Evolutionary conservation across 1,140 invertebrate genomes (phyloP).

Genomic region (Drosophila fuyamai): DNA sequence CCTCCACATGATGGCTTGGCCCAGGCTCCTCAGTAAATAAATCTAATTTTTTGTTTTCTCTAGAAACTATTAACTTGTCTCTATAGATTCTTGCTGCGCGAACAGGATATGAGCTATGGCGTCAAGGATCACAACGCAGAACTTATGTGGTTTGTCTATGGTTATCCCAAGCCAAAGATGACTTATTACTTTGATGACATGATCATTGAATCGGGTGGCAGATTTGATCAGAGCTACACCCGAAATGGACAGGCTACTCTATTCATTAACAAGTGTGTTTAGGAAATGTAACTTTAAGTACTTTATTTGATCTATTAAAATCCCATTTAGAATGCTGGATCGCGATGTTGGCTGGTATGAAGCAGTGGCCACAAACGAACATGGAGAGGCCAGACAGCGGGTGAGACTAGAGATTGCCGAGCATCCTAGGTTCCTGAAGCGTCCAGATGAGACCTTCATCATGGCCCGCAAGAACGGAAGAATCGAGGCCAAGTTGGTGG

Average conservation of each 20-base stretch:
- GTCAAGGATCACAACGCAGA: constrained; percentile 94
- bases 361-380: constrained; percentile 96
- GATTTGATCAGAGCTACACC: constrained; percentile 94
- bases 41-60: accelerated
- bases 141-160: constrained; percentile 96
- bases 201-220: constrained; percentile 91
- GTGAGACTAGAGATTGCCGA: constrained; percentile 95
- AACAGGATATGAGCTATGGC: constrained; percentile 94
- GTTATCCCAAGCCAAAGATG: constrained; percentile 96
- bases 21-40: constrained; percentile 88
- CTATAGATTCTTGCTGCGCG: constrained; percentile 91
- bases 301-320: neutral
- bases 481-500: constrained; percentile 94
- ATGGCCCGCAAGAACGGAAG: constrained; percentile 90
- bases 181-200: constrained; percentile 94
- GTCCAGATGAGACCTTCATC: constrained; percentile 93
- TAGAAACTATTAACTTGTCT: neutral
- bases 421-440: constrained; percentile 94
- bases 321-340: constrained; percentile 90
- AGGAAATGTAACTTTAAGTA: neutral
- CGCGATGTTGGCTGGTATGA: constrained; percentile 97
- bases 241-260: constrained; percentile 95
- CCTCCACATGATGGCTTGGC: constrained; percentile 93
- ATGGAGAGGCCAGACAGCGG: constrained; percentile 94
- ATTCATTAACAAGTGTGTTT: constrained; percentile 91